A percentile compares a stretch with the other conserved stretches of the same genome.
Conservation (phyloP, 53 echinoderm and acorn worm species). For the Paelopatides confundens region DNA sequence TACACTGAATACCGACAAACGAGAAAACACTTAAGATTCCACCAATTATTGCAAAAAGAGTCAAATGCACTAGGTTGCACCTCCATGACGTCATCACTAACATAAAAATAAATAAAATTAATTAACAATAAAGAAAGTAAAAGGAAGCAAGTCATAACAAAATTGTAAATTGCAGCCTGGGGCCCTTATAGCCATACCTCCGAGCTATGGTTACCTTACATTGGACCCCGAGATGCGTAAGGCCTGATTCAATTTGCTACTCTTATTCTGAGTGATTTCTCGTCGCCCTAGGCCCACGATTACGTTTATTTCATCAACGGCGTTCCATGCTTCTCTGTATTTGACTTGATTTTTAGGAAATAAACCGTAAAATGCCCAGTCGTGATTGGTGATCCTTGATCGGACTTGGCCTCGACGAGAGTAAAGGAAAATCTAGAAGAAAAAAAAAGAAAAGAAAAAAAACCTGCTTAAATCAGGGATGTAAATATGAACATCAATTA, state of each 20-base stretch:
- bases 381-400: conserved; percentile 32
- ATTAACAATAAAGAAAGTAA: conserved; percentile 53
- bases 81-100: conserved; percentile 32
- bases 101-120: conserved; percentile 49
- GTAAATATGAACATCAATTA: too few species aligned
- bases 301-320: conserved; percentile 42
- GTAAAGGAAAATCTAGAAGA: background rate
- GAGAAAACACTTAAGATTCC: background rate
- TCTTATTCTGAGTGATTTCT: conserved; percentile 27
- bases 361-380: conserved; percentile 26
- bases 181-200: conserved; percentile 22
- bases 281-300: conserved; percentile 44
- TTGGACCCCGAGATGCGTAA: conserved; percentile 42
- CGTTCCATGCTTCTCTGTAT: conserved; percentile 11
- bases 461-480: too few species aligned
- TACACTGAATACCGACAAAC: background rate
- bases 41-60: conserved; percentile 37
- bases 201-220: conserved; percentile 42
- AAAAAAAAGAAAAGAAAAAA: background rate
- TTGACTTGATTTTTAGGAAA: conserved; percentile 24
- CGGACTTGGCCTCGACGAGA: conserved; percentile 17
- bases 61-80: conserved; percentile 29
- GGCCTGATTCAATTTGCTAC: conserved; percentile 48
- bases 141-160: conserved; percentile 45
- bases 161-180: conserved; percentile 25